Conservation (phyloP, 2,888 invertebrate genomes). For the Spatulosminthurus flaviceps region DNA sequence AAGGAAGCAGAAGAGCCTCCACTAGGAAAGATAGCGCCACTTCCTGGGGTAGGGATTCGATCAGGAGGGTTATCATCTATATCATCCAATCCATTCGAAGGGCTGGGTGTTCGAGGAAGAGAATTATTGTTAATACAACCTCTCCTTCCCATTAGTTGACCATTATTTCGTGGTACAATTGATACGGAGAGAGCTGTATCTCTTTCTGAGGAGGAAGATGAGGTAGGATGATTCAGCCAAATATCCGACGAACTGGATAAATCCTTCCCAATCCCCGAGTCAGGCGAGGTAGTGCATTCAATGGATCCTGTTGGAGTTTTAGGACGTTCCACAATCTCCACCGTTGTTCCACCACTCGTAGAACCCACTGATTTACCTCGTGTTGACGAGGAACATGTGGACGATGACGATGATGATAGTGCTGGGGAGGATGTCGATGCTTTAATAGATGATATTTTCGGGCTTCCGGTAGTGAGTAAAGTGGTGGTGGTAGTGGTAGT, state of each 20-base stretch:
- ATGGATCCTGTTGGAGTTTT: constrained; percentile 62
- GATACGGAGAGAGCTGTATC: constrained; percentile 46
- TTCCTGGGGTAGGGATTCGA: constrained; percentile 46
- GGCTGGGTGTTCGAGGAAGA: constrained; percentile 61
- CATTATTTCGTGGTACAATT: constrained; percentile 18
- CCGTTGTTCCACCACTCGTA: neutral
- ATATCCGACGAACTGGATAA: constrained; percentile 51
- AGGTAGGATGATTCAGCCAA: constrained; percentile 51
- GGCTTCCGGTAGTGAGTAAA: neutral
- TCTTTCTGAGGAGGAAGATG: constrained; percentile 40
- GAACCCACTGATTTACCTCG: neutral
- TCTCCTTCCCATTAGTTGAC: neutral
- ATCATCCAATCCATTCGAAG: constrained; percentile 54
- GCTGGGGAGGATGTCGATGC: constrained; percentile 32
- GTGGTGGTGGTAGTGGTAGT: too few species aligned
- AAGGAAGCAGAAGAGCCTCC: neutral
- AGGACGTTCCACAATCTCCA: constrained; percentile 57
- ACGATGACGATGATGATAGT: constrained; percentile 33
- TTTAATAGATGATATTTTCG: constrained; percentile 23
- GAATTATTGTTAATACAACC: constrained; percentile 16
- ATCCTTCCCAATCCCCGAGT: constrained; percentile 78
- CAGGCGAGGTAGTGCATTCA: constrained; percentile 86
- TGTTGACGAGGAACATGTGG: neutral
- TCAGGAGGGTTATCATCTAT: constrained; percentile 44
- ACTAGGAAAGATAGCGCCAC: constrained; percentile 5